Evolutionary conservation across 2,113 vertebrate genomes (phyloP).

Genomic region (Nettapus auritus): DNA sequence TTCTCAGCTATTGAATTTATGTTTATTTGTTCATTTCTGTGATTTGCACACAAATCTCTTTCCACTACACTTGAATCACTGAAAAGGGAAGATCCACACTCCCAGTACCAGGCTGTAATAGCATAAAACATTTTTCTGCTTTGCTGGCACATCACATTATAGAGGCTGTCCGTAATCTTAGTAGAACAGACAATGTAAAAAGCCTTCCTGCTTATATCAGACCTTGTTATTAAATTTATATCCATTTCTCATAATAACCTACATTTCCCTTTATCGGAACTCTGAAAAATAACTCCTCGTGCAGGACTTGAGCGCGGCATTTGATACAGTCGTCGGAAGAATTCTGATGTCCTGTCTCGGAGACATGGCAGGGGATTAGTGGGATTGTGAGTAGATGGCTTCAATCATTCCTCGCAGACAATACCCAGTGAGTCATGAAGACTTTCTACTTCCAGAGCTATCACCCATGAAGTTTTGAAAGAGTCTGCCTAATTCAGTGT

Average conservation of each 20-base stretch:
- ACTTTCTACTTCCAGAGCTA: slow-evolving; percentile 43
- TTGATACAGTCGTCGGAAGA: slow-evolving; percentile 40
- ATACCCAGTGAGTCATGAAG: slow-evolving; percentile 48
- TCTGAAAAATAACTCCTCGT: slow-evolving; percentile 47
- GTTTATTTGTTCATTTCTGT: slow-evolving; percentile 50
- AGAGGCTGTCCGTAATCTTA: slow-evolving; percentile 62
- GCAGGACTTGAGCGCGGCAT: slow-evolving; percentile 39
- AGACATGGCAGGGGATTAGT: slow-evolving; percentile 55
- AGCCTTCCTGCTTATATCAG: slow-evolving; percentile 63
- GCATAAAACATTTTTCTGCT: slow-evolving; percentile 59
- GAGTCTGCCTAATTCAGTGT: slow-evolving; percentile 15
- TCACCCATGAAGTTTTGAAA: slow-evolving; percentile 53
- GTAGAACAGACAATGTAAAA: slow-evolving; percentile 70
- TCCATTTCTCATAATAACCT: slow-evolving; percentile 69
- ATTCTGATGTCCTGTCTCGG: slow-evolving; percentile 36
- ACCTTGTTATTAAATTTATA: slow-evolving; percentile 73
- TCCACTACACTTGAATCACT: slow-evolving; percentile 27
- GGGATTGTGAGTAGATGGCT: slow-evolving; percentile 45
- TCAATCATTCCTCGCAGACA: slow-evolving; percentile 53
- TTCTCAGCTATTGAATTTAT: slow-evolving; percentile 49
- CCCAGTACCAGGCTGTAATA: slow-evolving; percentile 29
- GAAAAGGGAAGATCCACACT: slow-evolving; percentile 44
- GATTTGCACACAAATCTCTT: slow-evolving; percentile 64
- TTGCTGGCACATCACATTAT: slow-evolving; percentile 66
- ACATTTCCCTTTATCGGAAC: slow-evolving; percentile 52